Percentiles rank a stretch among this genome's conserved stretches.
Evolutionary conservation across 2,888 invertebrate species (phyloP).

Genomic region (Reticulitermes lucifugus): DNA sequence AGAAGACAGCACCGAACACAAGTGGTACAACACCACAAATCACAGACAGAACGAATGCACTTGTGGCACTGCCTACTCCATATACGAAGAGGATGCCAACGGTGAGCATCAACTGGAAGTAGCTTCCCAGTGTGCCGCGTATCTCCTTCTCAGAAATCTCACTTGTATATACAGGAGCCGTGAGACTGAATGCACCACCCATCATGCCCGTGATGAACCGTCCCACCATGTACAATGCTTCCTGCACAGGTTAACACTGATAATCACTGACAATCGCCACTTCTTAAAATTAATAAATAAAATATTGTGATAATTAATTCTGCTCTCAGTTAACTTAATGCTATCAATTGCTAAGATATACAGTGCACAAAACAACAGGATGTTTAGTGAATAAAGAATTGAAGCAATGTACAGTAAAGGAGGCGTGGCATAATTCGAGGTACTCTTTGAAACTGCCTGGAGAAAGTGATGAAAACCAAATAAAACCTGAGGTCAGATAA

Average conservation of each 20-base stretch:
- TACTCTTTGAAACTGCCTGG: too few relatives aligned
- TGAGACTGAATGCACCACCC: conserved; percentile 84
- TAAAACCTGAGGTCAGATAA: too few relatives aligned
- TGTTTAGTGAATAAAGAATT: too few relatives aligned
- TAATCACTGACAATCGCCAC: too few relatives aligned
- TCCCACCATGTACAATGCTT: conserved; percentile 72
- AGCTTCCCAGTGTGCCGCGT: conserved; percentile 86
- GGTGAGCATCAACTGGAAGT: conserved; percentile 88
- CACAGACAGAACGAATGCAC: conserved; percentile 66
- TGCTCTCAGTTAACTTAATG: too few relatives aligned
- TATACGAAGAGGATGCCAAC: conserved; percentile 86
- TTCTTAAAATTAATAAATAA: too few relatives aligned
- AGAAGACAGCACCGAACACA: conserved; percentile 76
- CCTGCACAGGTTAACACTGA: not conserved
- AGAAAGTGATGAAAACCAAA: too few relatives aligned
- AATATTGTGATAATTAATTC: too few relatives aligned
- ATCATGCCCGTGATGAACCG: conserved; percentile 79
- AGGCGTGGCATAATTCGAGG: too few relatives aligned
- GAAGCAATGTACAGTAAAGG: too few relatives aligned
- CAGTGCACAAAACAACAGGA: too few relatives aligned
- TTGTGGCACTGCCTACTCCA: conserved; percentile 68
- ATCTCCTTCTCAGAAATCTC: conserved; percentile 88
- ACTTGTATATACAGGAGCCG: conserved; percentile 85
- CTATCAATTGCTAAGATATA: too few relatives aligned
- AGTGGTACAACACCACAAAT: conserved; percentile 76